phyloP scores from a whole-genome alignment of 2,113 vertebrate genomes.

The Cebus imitator region DNA sequence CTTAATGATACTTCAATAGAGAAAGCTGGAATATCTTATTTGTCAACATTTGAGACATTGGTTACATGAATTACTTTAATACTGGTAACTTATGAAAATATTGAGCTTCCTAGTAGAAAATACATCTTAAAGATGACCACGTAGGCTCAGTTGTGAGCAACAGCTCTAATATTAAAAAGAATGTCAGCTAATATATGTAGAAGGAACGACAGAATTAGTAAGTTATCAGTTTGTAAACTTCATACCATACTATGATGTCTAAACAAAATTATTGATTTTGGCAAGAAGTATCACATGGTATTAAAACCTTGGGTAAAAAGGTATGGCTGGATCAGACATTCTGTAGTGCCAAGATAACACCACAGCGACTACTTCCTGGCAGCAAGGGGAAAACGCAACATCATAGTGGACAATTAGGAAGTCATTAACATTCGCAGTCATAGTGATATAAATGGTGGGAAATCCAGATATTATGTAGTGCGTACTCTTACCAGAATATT shows the following conservation, averaged over 20 bases:
- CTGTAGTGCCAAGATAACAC: not conserved
- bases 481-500: not conserved
- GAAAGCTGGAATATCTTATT: not conserved
- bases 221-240: not conserved
- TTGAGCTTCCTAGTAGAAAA: constrained; percentile 4
- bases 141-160: not conserved
- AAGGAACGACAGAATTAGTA: not conserved
- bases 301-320: not conserved
- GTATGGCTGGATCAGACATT: not conserved
- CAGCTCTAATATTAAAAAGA: not conserved
- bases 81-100: constrained; percentile 14
- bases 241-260: too few species aligned
- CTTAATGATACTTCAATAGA: not conserved
- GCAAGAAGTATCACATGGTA: not conserved
- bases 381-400: not conserved
- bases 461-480: not conserved
- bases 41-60: not conserved
- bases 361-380: not conserved
- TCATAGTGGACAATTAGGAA: not conserved
- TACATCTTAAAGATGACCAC: not conserved
- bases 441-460: not conserved
- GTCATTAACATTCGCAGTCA: not conserved
- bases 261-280: not conserved
- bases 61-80: constrained; percentile 24
- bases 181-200: not conserved